Conservation (phyloP, 2,888 invertebrate species). For the Xestia xanthographa region DNA sequence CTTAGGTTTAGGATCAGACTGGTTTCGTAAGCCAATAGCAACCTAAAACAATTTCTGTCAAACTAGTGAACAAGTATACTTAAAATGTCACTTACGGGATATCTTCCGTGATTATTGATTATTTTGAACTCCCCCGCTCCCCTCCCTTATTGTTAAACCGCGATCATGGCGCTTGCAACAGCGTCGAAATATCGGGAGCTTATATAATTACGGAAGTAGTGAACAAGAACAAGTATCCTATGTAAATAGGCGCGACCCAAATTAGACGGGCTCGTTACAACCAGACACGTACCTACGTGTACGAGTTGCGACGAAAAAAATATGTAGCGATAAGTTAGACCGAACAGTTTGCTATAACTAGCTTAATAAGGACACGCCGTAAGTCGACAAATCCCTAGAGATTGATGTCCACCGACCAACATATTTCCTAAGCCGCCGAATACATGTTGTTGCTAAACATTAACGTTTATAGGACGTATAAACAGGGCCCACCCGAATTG, state of each 20-base stretch:
- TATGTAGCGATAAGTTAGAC: conserved; percentile 38
- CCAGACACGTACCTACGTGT: conserved; percentile 6
- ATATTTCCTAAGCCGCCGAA: conserved; percentile 62
- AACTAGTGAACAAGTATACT: conserved; percentile 21
- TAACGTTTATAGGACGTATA: conserved; percentile 76
- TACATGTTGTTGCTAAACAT: conserved; percentile 69
- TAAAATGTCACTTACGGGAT: too few relatives aligned
- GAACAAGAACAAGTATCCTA: conserved; percentile 24
- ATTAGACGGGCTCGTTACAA: conserved; percentile 29
- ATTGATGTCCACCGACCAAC: conserved; percentile 70
- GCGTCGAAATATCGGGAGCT: too few relatives aligned
- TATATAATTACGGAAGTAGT: too few relatives aligned
- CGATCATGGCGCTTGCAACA: too few relatives aligned
- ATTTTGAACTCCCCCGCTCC: too few relatives aligned
- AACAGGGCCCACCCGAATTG: conserved; percentile 73
- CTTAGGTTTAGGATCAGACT: conserved; percentile 13
- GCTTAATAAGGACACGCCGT: conserved; percentile 63
- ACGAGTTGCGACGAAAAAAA: conserved; percentile 49
- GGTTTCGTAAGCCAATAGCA: conserved; percentile 26
- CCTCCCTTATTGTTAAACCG: too few relatives aligned
- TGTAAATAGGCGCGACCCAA: conserved; percentile 40
- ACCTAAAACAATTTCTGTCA: conserved; percentile 37
- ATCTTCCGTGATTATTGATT: too few relatives aligned
- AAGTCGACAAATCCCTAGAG: conserved; percentile 74
- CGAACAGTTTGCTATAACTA: conserved; percentile 51